Conservation (phyloP, 2,888 invertebrate species). For the Andrena chrysosceles region DNA sequence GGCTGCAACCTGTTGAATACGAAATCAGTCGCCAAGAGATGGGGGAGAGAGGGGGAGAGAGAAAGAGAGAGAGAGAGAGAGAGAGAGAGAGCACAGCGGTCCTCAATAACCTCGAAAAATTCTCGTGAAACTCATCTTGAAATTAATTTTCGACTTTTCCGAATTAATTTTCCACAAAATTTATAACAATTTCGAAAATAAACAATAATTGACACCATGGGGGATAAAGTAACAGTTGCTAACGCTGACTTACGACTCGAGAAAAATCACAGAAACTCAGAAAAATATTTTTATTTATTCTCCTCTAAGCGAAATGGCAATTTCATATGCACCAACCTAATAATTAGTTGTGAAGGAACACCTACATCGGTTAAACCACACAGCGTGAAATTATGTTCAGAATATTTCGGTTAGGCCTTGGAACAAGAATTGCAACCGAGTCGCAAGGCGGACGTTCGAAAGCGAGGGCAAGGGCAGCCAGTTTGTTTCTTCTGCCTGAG, state of each 20-base stretch:
- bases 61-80: too few species aligned
- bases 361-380: not conserved
- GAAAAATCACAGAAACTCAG: too few species aligned
- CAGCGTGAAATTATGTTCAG: not conserved
- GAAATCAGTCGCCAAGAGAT: conserved; percentile 46
- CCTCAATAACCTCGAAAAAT: conserved; percentile 46
- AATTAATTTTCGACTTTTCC: not conserved
- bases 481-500: conserved; percentile 35
- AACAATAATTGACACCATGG: too few species aligned
- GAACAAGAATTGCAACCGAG: not conserved
- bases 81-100: conserved; percentile 1
- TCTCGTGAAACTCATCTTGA: not conserved
- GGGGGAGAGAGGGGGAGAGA: conserved; percentile 1
- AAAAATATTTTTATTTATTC: too few species aligned
- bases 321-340: not conserved
- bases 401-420: not conserved
- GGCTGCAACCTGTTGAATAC: conserved; percentile 78
- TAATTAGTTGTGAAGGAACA: conserved; percentile 8
- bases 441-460: conserved; percentile 20
- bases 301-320: too few species aligned
- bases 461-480: conserved; percentile 58
- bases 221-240: too few species aligned
- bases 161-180: not conserved
- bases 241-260: too few species aligned
- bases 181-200: not conserved